Conservation (phyloP, 2,888 invertebrate species). For the Dynastes hyllus region DNA sequence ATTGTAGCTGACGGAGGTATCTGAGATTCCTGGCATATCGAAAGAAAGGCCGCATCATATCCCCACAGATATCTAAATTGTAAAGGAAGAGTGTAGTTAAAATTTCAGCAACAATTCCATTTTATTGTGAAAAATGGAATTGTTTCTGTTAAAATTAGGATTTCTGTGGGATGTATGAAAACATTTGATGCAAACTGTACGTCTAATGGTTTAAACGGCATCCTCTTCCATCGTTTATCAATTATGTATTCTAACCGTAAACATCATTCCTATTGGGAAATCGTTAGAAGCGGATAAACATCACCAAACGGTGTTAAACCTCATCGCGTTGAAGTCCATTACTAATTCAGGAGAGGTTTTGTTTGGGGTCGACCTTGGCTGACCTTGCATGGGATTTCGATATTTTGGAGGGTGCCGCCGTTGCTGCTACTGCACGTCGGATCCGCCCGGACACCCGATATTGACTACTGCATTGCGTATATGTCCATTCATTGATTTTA, state of each 20-base stretch:
- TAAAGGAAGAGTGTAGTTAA: too few relatives aligned
- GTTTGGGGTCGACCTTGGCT: slow-evolving; percentile 52
- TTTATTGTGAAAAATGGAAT: too few relatives aligned
- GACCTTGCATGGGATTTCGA: slow-evolving; percentile 57
- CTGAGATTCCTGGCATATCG: too few relatives aligned
- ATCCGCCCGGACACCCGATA: slow-evolving; percentile 56
- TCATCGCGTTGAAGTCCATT: slow-evolving; percentile 21
- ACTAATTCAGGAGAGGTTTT: slow-evolving; percentile 51
- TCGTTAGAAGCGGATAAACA: slow-evolving; percentile 37
- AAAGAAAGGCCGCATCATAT: too few relatives aligned
- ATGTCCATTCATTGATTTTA: slow-evolving; percentile 60
- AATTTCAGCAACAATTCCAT: too few relatives aligned
- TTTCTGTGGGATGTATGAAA: too few relatives aligned
- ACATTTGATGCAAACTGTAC: too few relatives aligned
- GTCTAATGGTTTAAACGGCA: too few relatives aligned
- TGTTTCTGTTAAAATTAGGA: too few relatives aligned
- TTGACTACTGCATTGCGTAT: slow-evolving; percentile 62
- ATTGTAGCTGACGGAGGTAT: too few relatives aligned
- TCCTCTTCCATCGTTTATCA: slow-evolving; percentile 13
- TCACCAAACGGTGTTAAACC: slow-evolving; percentile 27
- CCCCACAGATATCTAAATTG: too few relatives aligned
- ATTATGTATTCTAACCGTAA: slow-evolving; percentile 10
- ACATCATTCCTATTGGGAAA: slow-evolving; percentile 14
- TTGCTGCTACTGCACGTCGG: slow-evolving; percentile 31
- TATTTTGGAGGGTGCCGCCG: slow-evolving; percentile 54